A percentile compares a stretch with the other conserved stretches of the same genome.
Evolutionary conservation across 2,797 vertebrate genomes (phyloP).

Genomic region (Hippoglossus hippoglossus): DNA sequence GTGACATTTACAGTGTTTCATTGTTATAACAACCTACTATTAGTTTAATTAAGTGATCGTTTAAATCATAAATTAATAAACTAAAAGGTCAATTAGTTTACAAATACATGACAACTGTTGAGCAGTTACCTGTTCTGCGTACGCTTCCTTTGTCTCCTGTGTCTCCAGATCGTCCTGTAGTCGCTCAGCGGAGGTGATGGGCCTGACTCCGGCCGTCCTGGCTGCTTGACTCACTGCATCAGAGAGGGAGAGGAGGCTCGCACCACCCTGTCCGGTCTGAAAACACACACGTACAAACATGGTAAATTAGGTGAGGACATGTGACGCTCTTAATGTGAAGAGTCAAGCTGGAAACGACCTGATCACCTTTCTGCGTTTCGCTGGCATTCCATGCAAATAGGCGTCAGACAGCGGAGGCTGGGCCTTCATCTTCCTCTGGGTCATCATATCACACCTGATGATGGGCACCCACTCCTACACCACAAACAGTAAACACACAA

Average conservation of each 20-base stretch:
- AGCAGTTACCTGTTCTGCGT: conserved; percentile 80
- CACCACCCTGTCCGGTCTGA: conserved; percentile 90
- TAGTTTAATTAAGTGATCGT: too few relatives aligned
- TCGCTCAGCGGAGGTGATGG: conserved; percentile 86
- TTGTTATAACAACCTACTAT: too few relatives aligned
- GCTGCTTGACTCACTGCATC: conserved; percentile 92
- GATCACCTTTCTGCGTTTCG: conserved; percentile 92
- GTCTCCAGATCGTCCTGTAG: conserved; percentile 89
- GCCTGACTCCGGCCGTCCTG: conserved; percentile 87
- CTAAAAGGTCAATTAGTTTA: too few relatives aligned
- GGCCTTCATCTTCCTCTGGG: conserved; percentile 92
- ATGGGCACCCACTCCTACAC: conserved; percentile 94
- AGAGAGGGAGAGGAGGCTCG: conserved; percentile 89
- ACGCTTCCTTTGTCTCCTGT: conserved; percentile 89
- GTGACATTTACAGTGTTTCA: background rate
- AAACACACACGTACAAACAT: conserved; percentile 24
- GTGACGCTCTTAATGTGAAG: rapidly evolving
- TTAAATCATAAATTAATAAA: too few relatives aligned
- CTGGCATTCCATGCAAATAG: conserved; percentile 94
- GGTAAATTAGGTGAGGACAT: background rate
- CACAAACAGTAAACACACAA: background rate
- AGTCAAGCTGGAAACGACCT: background rate
- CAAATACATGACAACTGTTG: too few relatives aligned
- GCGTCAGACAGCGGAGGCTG: conserved; percentile 93
- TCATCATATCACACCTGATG: conserved; percentile 92